phyloP scores from a whole-genome alignment of 1,140 invertebrate species.

The Physella acuta region DNA sequence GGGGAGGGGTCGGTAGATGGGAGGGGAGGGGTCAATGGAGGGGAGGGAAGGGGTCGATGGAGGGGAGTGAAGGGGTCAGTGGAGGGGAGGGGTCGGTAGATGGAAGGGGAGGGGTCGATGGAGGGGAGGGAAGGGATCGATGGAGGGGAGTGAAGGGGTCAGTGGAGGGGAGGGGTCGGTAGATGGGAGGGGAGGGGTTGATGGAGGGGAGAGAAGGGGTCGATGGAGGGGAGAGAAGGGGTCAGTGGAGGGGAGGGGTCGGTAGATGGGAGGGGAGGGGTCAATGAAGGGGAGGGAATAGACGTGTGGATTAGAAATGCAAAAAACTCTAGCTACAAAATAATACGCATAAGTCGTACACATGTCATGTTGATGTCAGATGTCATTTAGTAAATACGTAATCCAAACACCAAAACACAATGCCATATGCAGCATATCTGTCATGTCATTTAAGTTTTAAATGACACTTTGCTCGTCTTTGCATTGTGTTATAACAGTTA shows the following conservation, averaged over 20 bases:
- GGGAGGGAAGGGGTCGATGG: not conserved
- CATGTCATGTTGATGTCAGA: too few species aligned
- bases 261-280: not conserved
- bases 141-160: not conserved
- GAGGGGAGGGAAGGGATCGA: not conserved
- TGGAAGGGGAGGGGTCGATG: not conserved
- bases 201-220: conserved; percentile 2
- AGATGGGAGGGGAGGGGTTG: not conserved
- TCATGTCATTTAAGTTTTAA: too few species aligned
- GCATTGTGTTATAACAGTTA: too few species aligned
- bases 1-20: not conserved
- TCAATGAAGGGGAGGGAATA: not conserved
- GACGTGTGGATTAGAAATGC: too few species aligned
- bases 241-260: not conserved
- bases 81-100: not conserved
- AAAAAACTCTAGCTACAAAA: too few species aligned
- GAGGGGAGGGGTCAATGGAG: not conserved
- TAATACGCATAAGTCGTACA: too few species aligned
- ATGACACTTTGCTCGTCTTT: too few species aligned
- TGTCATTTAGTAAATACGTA: too few species aligned
- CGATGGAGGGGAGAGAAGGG: not conserved
- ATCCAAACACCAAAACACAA: too few species aligned
- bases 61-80: not conserved
- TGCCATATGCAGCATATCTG: too few species aligned
- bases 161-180: not conserved